Conservation (phyloP, 2,888 invertebrate genomes). For the Vanessa cardui region DNA sequence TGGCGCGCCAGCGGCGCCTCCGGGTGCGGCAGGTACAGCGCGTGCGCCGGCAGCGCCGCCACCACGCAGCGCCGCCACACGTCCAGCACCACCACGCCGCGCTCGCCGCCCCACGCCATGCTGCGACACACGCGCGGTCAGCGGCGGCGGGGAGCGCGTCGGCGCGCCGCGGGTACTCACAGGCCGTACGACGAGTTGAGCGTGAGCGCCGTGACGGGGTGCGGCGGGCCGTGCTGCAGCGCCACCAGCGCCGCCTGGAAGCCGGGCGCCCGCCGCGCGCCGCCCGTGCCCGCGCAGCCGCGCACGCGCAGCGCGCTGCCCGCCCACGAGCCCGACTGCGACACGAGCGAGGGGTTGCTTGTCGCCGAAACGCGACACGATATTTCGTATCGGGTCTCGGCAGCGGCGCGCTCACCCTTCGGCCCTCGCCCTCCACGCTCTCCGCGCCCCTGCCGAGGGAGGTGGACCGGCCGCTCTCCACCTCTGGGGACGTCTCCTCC, state of each 20-base stretch:
- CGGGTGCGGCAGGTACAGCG: conserved; percentile 95
- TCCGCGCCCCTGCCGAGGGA: conserved; percentile 66
- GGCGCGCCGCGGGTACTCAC: conserved; percentile 84
- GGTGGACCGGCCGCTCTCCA: conserved; percentile 83
- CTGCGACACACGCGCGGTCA: conserved; percentile 69
- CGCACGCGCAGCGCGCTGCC: conserved; percentile 57
- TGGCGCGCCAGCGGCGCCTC: conserved; percentile 87
- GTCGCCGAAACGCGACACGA: background rate
- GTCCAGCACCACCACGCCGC: conserved; percentile 97
- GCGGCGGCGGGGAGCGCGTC: no score
- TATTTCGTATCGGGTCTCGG: background rate
- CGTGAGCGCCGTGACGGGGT: conserved; percentile 93
- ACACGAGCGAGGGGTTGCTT: background rate
- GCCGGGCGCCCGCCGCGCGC: conserved; percentile 93
- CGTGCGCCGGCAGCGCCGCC: conserved; percentile 93
- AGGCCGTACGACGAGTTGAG: conserved; percentile 98
- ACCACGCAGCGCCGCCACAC: conserved; percentile 95
- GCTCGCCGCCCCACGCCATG: conserved; percentile 98
- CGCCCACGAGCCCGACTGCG: conserved; percentile 55
- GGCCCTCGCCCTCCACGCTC: conserved; percentile 51
- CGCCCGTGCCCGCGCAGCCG: conserved; percentile 70
- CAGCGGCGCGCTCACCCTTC: conserved; percentile 51
- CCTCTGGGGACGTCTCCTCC: conserved; percentile 92
- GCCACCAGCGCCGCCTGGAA: conserved; percentile 98
- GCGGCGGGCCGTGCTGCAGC: conserved; percentile 93